Percentiles rank a stretch among this genome's conserved stretches.
Conservation (phyloP, 2,888 invertebrate genomes). For the Leptinotarsa peninsularis region DNA sequence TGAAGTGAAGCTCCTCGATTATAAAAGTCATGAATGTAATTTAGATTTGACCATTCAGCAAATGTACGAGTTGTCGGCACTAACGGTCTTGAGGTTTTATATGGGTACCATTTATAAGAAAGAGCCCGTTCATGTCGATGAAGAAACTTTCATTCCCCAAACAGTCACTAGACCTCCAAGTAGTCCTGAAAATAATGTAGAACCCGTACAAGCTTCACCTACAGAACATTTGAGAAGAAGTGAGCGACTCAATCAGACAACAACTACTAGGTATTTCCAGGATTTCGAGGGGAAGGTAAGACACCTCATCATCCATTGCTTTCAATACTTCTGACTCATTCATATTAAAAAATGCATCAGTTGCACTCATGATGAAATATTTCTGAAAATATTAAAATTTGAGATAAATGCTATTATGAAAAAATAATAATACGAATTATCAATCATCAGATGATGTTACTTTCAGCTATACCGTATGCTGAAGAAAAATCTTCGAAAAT, state of each 20-base stretch:
- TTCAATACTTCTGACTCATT: not conserved
- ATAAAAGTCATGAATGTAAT: constrained; percentile 12
- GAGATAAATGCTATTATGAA: constrained; percentile 1
- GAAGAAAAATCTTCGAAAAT: not conserved
- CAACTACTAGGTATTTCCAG: constrained; percentile 20
- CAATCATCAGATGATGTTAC: not conserved
- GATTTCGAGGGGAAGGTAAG: constrained; percentile 13
- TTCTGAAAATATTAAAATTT: not conserved
- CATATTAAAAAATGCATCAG: too few species aligned
- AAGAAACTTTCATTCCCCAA: constrained; percentile 1
- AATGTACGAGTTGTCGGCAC: not conserved
- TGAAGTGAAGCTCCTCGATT: constrained; percentile 17
- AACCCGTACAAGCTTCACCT: constrained; percentile 1
- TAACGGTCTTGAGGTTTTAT: constrained; percentile 12
- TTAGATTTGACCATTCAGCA: constrained; percentile 10
- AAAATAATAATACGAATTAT: not conserved
- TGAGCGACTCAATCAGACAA: not conserved
- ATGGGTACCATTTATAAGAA: constrained; percentile 6
- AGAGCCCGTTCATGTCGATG: constrained; percentile 7
- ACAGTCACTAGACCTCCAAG: not conserved
- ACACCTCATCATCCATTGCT: constrained; percentile 7
- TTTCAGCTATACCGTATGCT: not conserved
- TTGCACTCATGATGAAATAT: not conserved
- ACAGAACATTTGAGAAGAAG: constrained; percentile 15
- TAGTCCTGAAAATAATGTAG: constrained; percentile 9